Evolutionary conservation across 2,113 vertebrate species (phyloP).

Genomic region (Thinocorus orbignyianus): DNA sequence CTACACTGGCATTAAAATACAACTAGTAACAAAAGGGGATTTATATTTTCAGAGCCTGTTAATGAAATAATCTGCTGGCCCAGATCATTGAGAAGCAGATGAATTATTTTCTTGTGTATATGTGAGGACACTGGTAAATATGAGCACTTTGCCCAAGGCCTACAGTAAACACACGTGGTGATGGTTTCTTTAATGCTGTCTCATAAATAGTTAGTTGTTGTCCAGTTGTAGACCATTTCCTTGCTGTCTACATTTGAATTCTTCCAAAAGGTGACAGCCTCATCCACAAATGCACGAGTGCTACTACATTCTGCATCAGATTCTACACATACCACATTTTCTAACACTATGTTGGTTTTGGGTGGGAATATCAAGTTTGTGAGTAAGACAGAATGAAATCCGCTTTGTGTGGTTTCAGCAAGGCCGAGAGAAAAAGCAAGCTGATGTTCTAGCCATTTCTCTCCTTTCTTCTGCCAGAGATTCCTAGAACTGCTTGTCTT

Average conservation of each 20-base stretch:
- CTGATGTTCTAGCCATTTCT: background rate
- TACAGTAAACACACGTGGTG: background rate
- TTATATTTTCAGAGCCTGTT: too few relatives aligned
- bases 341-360: background rate
- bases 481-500: background rate
- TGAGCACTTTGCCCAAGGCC: background rate
- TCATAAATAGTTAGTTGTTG: background rate
- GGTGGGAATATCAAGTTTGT: background rate
- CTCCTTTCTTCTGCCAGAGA: background rate
- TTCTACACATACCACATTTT: background rate
- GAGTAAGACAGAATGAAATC: background rate
- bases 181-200: background rate
- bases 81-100: background rate
- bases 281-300: background rate
- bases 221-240: background rate
- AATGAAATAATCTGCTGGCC: fast-evolving
- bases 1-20: background rate
- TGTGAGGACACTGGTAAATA: background rate
- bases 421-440: background rate
- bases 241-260: background rate
- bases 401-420: background rate
- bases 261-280: background rate
- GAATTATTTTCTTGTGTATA: background rate
- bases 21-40: background rate
- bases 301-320: background rate